phyloP scores from a whole-genome alignment of 2,888 invertebrate species.

The Synanthedon andrenaeformis region DNA sequence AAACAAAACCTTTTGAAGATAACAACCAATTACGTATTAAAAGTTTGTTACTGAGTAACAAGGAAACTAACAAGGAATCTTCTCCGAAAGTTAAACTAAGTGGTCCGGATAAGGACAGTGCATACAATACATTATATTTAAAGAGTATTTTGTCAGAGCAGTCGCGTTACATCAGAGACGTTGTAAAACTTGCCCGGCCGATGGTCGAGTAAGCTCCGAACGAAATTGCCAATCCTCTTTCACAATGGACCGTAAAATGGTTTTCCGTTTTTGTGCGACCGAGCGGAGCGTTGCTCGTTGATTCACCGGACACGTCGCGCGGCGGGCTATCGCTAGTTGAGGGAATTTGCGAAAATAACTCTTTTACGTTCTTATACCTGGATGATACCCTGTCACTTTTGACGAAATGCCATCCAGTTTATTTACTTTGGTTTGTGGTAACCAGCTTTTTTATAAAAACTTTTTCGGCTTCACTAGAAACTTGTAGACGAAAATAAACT shows the following conservation, averaged over 20 bases:
- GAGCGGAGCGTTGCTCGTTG: slow-evolving; percentile 61
- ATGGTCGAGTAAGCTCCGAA: slow-evolving; percentile 62
- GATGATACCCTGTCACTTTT: slow-evolving; percentile 9
- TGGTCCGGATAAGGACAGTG: slow-evolving; percentile 3
- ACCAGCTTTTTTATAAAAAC: not conserved
- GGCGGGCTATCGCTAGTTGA: slow-evolving; percentile 55
- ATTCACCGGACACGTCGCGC: slow-evolving; percentile 64
- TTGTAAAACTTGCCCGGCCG: slow-evolving; percentile 61
- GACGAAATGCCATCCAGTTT: slow-evolving; percentile 1
- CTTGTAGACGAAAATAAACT: too few relatives aligned
- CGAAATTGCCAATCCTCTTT: slow-evolving; percentile 70
- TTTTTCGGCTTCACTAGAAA: not conserved
- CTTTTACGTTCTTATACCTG: slow-evolving; percentile 33
- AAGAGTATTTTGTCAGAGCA: slow-evolving; percentile 32
- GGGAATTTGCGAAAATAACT: slow-evolving; percentile 56
- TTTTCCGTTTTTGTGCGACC: slow-evolving; percentile 68
- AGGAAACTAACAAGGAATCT: not conserved
- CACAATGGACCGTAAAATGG: slow-evolving; percentile 71
- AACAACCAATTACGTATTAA: too few relatives aligned
- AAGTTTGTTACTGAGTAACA: not conserved
- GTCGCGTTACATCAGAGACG: slow-evolving; percentile 56
- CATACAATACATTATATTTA: slow-evolving; percentile 29
- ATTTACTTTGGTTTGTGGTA: not conserved
- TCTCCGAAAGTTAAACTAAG: not conserved
- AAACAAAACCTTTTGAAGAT: too few relatives aligned